Percentiles rank a stretch among this genome's conserved stretches.
phyloP scores from a whole-genome alignment of 1,140 invertebrate genomes.

The Aphis craccivora region DNA sequence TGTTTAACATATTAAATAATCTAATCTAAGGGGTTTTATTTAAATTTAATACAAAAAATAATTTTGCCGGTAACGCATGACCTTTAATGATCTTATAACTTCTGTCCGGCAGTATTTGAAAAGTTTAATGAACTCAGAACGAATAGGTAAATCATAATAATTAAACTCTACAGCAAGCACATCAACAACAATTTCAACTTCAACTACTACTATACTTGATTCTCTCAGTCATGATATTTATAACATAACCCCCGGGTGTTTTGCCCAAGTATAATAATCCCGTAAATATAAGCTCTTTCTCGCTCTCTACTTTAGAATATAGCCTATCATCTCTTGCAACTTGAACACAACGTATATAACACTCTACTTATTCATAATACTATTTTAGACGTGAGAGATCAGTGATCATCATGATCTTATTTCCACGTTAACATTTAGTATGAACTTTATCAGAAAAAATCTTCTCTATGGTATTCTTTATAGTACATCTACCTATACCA shows the following conservation, averaged over 20 bases:
- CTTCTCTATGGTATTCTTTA: not conserved
- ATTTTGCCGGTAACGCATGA: not conserved
- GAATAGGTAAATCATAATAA: conserved; percentile 8
- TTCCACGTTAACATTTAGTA: not conserved
- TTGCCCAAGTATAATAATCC: conserved; percentile 31
- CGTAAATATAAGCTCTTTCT: conserved; percentile 38
- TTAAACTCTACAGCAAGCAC: not conserved
- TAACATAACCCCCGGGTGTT: not conserved
- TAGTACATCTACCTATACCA: not conserved
- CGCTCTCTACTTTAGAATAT: not conserved
- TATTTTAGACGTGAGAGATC: not conserved
- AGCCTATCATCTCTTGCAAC: not conserved
- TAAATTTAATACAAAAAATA: not conserved
- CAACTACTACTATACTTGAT: not conserved
- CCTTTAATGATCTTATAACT: not conserved
- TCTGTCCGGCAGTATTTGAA: not conserved
- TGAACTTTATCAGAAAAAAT: not conserved
- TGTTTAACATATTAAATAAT: too few relatives aligned
- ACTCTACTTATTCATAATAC: not conserved
- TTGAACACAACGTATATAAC: not conserved
- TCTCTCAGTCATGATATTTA: conserved; percentile 22
- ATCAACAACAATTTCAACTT: not conserved
- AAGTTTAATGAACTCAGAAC: not conserved
- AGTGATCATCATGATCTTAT: not conserved
- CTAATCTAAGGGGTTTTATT: too few relatives aligned